These are phyloP conservation scores for Caenorhabditis afra DNA, from an alignment of 2,888 invertebrate species.

Conservation along the genomic window DNA sequence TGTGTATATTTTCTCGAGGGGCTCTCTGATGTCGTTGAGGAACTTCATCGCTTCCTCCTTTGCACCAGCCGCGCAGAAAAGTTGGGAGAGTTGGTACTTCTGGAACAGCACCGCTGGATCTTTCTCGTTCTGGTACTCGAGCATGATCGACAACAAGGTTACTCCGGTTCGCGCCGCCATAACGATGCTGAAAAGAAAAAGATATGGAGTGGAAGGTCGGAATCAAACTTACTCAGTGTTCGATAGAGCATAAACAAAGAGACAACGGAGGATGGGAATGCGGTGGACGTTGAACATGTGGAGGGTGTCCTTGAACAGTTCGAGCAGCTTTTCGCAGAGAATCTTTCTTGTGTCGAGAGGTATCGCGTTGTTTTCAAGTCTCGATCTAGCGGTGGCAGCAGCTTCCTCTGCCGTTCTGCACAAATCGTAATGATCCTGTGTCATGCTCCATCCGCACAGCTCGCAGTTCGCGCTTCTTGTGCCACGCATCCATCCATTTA, in stretches of 20 bases:
- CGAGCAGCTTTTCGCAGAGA: slow-evolving; percentile 34
- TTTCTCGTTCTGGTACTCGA: slow-evolving; percentile 34
- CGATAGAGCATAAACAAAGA: slow-evolving; percentile 22
- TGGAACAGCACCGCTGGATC: slow-evolving; percentile 42
- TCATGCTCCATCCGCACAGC: slow-evolving; percentile 56
- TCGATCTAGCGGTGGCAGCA: not conserved
- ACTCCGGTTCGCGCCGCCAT: slow-evolving; percentile 17
- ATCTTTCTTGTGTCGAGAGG: not conserved
- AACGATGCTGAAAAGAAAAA: slow-evolving; percentile 30
- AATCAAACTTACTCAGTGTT: slow-evolving; percentile 21
- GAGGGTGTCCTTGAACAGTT: slow-evolving; percentile 26
- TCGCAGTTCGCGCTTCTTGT: slow-evolving; percentile 13
- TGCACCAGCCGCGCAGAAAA: slow-evolving; percentile 27
- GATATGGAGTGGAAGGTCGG: not conserved
- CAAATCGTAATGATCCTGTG: slow-evolving; percentile 42
- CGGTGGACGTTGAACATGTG: slow-evolving; percentile 48
- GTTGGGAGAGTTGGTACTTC: slow-evolving; percentile 35
- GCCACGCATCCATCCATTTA: slow-evolving; percentile 33
- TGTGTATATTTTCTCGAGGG: slow-evolving; percentile 31
- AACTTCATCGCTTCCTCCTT: slow-evolving; percentile 21
- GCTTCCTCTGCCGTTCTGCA: slow-evolving; percentile 41
- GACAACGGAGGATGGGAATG: slow-evolving; percentile 34
- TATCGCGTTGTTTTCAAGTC: slow-evolving; percentile 13
- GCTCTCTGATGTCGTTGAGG: slow-evolving; percentile 22
- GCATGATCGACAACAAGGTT: slow-evolving; percentile 29